A percentile compares a stretch with the other conserved stretches of the same genome.
phyloP scores from a whole-genome alignment of 2,113 vertebrate species.

The Chionomys nivalis region DNA sequence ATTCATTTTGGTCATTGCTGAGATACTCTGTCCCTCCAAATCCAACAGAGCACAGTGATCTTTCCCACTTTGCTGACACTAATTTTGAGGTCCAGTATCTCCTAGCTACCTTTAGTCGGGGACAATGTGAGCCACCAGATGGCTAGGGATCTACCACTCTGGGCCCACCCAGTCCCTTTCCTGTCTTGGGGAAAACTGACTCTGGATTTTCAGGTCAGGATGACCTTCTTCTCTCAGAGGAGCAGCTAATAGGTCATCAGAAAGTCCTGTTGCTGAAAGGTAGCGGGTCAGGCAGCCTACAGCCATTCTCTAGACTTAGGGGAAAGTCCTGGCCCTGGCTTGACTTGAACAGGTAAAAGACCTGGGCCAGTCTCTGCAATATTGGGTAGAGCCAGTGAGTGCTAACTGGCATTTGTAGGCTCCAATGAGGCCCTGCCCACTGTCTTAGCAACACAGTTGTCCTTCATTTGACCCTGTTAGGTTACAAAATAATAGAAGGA shows the following conservation, averaged over 20 bases:
- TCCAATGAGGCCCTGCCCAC: not conserved
- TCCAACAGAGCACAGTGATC: not conserved
- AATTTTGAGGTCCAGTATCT: not conserved
- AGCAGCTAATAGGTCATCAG: not conserved
- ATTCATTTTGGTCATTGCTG: not conserved
- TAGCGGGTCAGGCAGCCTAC: not conserved
- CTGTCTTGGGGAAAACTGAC: not conserved
- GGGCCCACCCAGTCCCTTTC: not conserved
- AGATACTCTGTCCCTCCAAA: not conserved
- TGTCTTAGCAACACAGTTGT: conserved; percentile 55
- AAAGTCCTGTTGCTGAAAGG: not conserved
- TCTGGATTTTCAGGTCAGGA: not conserved
- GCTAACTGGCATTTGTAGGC: not conserved
- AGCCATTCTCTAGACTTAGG: not conserved
- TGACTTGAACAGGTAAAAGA: not conserved
- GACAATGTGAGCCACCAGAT: not conserved
- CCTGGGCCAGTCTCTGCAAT: not conserved
- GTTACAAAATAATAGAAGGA: conserved; percentile 55
- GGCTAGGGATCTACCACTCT: not conserved
- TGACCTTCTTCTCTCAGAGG: conserved; percentile 14
- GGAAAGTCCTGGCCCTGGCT: not conserved
- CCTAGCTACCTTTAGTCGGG: not conserved
- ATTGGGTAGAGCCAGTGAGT: not conserved
- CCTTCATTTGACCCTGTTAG: conserved; percentile 24
- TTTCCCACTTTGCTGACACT: not conserved